Evolutionary conservation across 2,113 vertebrate genomes (phyloP), one percentile per base, ranked within the genome.

Genomic region (Murina feae): DNA sequence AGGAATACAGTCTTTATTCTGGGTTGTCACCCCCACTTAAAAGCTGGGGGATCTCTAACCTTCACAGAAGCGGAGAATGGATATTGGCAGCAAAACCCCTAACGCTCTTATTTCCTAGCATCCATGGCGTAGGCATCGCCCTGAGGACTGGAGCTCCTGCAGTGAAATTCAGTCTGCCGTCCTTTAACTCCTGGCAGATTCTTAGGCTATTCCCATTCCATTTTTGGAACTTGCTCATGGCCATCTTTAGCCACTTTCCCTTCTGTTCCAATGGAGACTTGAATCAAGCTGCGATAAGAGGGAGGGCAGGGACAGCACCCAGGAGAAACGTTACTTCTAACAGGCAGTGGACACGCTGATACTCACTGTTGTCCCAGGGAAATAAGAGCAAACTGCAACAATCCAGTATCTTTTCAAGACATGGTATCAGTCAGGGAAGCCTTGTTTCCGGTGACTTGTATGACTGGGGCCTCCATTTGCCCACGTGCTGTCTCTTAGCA

Each of bases 111-210:
- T 65, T 63, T 25, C 14, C 30, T 39, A 44, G 47, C 10, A n/a
- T 30, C 9, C 21, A 1, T 0, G 4, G 47, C 11, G 9, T 20
- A 9, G 39, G 68, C 5, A 9, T 83, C 35, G 35, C 17, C 81
- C 25, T 9, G 0, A 30, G 4, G 9, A 30, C 49, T 51, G 0
- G 30, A 12, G 23, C 51, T 81, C 37, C 63, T 60, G 14, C 55
- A n/a, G 2, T 79, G 28, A 44, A 17, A 12, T 44, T 87, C 42
- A 35, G 16, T 9, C 53, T 81, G 32, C 65, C 5, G 0, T 42
- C 84, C 84, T 89, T 75, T 55, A 75, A 79, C 80, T 47, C 37
- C 20, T 21, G 55, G 39, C 47, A 82, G 81, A 47, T 82, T 80
- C 42, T 83, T 16, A 39, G 21, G 53, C 20, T 68, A 5, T 51